Conservation (phyloP, 2,113 vertebrate species). For the Petaurus breviceps region DNA sequence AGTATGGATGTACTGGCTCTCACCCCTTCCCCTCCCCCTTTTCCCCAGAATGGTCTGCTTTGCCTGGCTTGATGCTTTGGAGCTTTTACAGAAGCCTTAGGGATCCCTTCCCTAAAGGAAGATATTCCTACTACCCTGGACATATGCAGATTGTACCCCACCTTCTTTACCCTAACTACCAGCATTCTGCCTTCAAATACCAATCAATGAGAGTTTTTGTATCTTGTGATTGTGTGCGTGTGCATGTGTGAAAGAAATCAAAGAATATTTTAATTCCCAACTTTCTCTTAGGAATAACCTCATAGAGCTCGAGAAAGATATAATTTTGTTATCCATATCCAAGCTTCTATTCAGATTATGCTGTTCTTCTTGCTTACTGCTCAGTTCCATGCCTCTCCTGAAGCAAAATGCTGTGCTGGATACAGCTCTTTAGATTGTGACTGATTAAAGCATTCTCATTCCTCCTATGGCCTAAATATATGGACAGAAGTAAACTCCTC, state of each 20-base stretch:
- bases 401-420: neutral
- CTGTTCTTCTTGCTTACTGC: neutral
- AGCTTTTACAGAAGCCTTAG: constrained; percentile 51
- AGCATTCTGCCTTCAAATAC: constrained; percentile 42
- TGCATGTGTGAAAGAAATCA: neutral
- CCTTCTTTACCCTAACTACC: constrained; percentile 28
- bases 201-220: constrained; percentile 20
- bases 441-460: constrained; percentile 14
- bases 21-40: neutral
- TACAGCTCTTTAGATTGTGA: constrained; percentile 25
- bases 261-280: neutral
- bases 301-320: neutral
- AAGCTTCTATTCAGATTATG: no score
- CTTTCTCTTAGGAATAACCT: constrained; percentile 9
- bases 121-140: constrained; percentile 56
- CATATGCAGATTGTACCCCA: neutral
- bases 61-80: constrained; percentile 49
- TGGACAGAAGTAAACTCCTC: constrained; percentile 35
- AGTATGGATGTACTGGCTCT: constrained; percentile 17
- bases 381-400: neutral
- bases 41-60: constrained; percentile 27
- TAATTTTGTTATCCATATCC: neutral
- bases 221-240: neutral
- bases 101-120: constrained; percentile 53
- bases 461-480: constrained; percentile 6